Evolutionary conservation across 2,888 invertebrate species (phyloP).

Genomic region (Physocephala rufipes): DNA sequence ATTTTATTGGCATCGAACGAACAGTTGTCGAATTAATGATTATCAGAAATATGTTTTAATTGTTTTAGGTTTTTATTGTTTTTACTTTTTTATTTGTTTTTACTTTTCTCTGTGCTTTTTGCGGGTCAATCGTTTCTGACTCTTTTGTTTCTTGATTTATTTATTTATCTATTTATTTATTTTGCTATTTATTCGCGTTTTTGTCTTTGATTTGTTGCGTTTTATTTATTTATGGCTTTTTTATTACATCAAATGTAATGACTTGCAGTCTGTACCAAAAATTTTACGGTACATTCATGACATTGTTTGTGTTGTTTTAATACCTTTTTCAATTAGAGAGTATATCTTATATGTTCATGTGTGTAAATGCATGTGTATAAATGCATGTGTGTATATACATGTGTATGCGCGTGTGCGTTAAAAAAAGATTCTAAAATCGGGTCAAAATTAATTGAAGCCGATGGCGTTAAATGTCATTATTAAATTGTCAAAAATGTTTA

Average conservation of each 20-base stretch:
- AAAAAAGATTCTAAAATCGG: constrained; percentile 18
- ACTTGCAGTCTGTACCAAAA: constrained; percentile 1
- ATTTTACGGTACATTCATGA: background rate
- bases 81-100: background rate
- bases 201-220: constrained; percentile 5
- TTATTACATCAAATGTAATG: constrained; percentile 45
- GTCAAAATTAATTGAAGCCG: constrained; percentile 31
- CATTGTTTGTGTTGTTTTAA: background rate
- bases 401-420: background rate
- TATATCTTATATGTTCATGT: background rate
- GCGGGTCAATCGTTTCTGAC: no score
- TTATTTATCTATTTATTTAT: constrained; percentile 3
- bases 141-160: no score
- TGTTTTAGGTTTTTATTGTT: background rate
- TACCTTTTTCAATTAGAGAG: background rate
- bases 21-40: no score
- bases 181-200: background rate
- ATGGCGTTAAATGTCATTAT: constrained; percentile 15
- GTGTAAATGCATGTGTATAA: no score
- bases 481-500: constrained; percentile 4
- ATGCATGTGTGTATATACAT: no score
- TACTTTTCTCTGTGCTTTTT: background rate
- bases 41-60: background rate
- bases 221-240: constrained; percentile 48
- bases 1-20: no score